Conservation (phyloP, 2,797 vertebrate species). For the Lutjanus argentimaculatus region DNA sequence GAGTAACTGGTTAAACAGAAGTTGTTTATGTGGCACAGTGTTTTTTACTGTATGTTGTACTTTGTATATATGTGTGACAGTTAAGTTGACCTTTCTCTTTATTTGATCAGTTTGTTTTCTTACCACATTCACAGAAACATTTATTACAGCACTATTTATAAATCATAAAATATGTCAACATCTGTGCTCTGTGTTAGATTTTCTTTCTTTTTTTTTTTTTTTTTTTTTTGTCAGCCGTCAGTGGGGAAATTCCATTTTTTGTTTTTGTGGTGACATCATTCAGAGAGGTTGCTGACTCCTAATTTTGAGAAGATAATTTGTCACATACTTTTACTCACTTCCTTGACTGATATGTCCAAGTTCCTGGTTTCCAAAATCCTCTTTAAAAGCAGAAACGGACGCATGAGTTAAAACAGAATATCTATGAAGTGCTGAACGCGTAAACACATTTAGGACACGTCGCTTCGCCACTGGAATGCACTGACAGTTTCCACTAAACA, state of each 20-base stretch:
- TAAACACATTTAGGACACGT: not conserved
- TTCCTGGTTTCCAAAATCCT: not conserved
- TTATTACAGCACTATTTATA: not conserved
- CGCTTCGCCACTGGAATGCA: not conserved
- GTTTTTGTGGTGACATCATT: slow-evolving; percentile 7
- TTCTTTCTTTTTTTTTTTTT: too few species aligned
- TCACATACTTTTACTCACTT: not conserved
- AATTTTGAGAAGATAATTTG: not conserved
- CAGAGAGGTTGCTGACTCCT: not conserved
- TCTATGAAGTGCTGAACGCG: not conserved
- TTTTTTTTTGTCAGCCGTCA: not conserved
- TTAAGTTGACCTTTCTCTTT: too few species aligned
- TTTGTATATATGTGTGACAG: too few species aligned
- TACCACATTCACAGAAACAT: not conserved
- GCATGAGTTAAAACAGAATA: not conserved
- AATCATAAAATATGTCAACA: not conserved
- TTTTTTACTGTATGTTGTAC: too few species aligned
- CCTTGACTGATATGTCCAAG: not conserved
- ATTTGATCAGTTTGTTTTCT: not conserved
- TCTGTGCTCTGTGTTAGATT: not conserved
- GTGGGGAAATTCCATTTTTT: slow-evolving; percentile 32
- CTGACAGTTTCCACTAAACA: slow-evolving; percentile 14
- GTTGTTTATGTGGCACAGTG: too few species aligned
- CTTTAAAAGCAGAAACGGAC: not conserved
- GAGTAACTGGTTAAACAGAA: not conserved